These are phyloP conservation scores for Erethizon dorsatum DNA, from an alignment of 2,797 vertebrate genomes.

Conservation along the genomic window DNA sequence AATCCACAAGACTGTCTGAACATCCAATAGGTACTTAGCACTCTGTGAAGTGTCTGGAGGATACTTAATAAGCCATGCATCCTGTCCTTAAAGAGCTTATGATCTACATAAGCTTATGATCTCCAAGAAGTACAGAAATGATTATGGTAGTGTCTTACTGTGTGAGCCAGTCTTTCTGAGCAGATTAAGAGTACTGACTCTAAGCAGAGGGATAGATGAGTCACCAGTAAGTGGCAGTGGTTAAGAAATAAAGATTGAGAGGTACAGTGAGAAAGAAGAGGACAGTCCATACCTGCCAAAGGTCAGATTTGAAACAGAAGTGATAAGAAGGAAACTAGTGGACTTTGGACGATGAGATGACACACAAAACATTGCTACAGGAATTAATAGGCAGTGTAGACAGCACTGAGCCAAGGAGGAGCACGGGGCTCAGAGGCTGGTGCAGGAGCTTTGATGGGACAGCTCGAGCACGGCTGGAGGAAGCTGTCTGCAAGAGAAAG, in stretches of 20 bases:
- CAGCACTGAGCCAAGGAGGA: not conserved
- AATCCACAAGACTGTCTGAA: not conserved
- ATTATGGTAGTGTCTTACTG: not conserved
- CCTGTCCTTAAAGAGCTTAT: not conserved
- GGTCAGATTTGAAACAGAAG: not conserved
- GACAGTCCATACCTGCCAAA: accelerated
- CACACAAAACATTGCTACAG: not conserved
- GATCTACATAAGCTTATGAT: not conserved
- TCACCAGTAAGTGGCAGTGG: not conserved
- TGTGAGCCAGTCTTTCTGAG: not conserved
- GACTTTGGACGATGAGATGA: not conserved
- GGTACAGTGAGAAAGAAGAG: not conserved
- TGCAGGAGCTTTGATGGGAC: not conserved
- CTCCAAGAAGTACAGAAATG: not conserved
- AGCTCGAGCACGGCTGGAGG: not conserved
- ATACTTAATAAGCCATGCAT: not conserved
- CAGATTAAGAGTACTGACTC: not conserved
- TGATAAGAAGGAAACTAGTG: not conserved
- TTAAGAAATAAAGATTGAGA: not conserved
- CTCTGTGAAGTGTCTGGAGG: not conserved
- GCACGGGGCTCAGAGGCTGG: not conserved
- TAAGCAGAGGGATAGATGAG: not conserved
- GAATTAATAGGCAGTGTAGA: not conserved
- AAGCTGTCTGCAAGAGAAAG: not conserved
- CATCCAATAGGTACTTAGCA: not conserved